These are phyloP conservation scores for Chaenodraco wilsoni DNA, from an alignment of 2,797 vertebrate species.

Conservation along the genomic window DNA sequence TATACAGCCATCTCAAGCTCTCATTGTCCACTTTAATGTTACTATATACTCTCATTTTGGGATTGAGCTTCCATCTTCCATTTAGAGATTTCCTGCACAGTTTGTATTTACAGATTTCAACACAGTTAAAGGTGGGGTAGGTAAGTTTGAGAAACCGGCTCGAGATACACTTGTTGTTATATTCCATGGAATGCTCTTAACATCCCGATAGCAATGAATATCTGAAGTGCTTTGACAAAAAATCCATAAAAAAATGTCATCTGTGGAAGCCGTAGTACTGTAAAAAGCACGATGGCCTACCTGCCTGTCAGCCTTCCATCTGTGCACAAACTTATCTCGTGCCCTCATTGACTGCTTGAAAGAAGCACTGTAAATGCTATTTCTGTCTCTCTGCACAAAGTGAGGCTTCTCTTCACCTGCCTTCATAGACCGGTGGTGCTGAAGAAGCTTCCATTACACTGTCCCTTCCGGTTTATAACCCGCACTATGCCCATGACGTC, in stretches of 20 bases:
- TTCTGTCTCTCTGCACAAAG: background rate
- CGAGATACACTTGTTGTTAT: too few species aligned
- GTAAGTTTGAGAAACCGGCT: too few species aligned
- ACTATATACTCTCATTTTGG: background rate
- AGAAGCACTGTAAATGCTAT: slow-evolving; percentile 4
- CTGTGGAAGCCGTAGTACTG: too few species aligned
- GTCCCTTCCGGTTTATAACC: background rate
- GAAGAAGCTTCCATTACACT: slow-evolving; percentile 17
- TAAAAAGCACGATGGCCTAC: too few species aligned
- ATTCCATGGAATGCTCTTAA: too few species aligned
- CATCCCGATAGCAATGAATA: too few species aligned
- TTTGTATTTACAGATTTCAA: too few species aligned
- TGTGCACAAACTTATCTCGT: too few species aligned
- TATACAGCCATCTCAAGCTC: background rate
- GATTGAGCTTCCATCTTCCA: background rate
- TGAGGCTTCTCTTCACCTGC: slow-evolving; percentile 9
- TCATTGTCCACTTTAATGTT: background rate
- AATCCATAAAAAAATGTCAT: too few species aligned
- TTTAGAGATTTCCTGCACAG: background rate
- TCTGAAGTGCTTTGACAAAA: too few species aligned
- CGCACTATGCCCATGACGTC: background rate
- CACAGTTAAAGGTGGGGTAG: too few species aligned
- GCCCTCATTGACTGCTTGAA: background rate
- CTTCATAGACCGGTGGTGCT: slow-evolving; percentile 19
- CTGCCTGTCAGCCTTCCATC: too few species aligned